Evolutionary conservation across 2,113 vertebrate species (phyloP).

Genomic region (Eidolon helvum): DNA sequence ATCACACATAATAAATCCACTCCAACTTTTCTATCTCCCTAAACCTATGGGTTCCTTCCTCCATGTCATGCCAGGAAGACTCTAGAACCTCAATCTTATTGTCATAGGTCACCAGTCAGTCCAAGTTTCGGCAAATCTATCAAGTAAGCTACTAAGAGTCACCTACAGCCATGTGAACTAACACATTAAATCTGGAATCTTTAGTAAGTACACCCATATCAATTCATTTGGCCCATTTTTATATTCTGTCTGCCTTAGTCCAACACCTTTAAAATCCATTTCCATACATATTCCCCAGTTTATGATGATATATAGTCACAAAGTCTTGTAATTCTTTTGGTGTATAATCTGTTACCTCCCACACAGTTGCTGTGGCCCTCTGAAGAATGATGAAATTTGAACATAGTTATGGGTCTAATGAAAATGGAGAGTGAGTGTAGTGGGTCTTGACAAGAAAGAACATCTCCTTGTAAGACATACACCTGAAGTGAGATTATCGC

Average conservation of each 20-base stretch:
- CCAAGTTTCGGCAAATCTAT: background rate
- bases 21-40: background rate
- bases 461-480: background rate
- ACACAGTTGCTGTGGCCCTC: background rate
- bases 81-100: background rate
- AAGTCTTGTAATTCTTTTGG: background rate
- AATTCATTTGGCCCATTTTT: background rate
- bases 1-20: background rate
- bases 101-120: background rate
- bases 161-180: background rate
- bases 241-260: background rate
- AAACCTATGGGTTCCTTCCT: background rate
- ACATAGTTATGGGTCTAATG: background rate
- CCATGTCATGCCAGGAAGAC: background rate
- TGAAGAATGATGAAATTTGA: background rate
- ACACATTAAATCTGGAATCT: background rate
- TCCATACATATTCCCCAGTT: background rate
- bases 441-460: background rate
- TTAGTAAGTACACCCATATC: background rate
- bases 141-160: background rate
- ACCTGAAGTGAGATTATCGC: background rate
- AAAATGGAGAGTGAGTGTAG: background rate
- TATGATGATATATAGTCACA: background rate
- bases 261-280: background rate
- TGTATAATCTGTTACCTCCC: background rate